Evolutionary conservation across 2,113 vertebrate species (phyloP).

Genomic region (Irena cyanogastra): DNA sequence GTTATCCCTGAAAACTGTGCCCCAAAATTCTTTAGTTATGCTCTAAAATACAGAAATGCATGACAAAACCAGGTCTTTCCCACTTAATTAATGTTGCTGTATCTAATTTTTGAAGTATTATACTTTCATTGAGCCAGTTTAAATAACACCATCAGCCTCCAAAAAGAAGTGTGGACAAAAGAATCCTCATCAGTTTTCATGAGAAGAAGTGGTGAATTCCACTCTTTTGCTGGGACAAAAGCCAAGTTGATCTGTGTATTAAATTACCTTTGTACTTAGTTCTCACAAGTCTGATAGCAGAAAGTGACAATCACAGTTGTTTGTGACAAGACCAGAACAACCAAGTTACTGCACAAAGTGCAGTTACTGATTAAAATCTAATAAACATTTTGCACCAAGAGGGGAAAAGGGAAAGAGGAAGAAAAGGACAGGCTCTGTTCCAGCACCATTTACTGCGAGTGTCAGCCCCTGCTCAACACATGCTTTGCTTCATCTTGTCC

Average conservation of each 20-base stretch:
- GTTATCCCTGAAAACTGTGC: conserved; percentile 12
- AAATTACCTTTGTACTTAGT: background rate
- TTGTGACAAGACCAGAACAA: background rate
- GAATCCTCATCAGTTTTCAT: conserved; percentile 18
- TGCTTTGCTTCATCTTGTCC: background rate
- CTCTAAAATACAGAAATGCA: conserved; percentile 33
- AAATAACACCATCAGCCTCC: background rate
- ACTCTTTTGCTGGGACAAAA: conserved; percentile 2
- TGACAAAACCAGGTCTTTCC: conserved; percentile 2
- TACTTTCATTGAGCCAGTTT: background rate
- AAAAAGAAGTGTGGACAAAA: background rate
- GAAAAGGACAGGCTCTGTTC: background rate
- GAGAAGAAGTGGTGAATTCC: conserved; percentile 40
- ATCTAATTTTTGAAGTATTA: conserved; percentile 27
- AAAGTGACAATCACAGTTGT: background rate
- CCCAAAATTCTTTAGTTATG: conserved; percentile 54
- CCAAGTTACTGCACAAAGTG: background rate
- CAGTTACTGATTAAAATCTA: background rate
- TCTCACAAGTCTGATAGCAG: background rate
- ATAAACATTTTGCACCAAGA: background rate
- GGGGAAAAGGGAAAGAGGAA: background rate
- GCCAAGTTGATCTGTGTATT: conserved; percentile 5
- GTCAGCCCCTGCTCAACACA: background rate
- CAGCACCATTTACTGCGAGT: background rate
- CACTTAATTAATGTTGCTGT: conserved; percentile 1